Evolutionary conservation across 2,797 vertebrate genomes (phyloP).

Genomic region (Macroramphosus scolopax): DNA sequence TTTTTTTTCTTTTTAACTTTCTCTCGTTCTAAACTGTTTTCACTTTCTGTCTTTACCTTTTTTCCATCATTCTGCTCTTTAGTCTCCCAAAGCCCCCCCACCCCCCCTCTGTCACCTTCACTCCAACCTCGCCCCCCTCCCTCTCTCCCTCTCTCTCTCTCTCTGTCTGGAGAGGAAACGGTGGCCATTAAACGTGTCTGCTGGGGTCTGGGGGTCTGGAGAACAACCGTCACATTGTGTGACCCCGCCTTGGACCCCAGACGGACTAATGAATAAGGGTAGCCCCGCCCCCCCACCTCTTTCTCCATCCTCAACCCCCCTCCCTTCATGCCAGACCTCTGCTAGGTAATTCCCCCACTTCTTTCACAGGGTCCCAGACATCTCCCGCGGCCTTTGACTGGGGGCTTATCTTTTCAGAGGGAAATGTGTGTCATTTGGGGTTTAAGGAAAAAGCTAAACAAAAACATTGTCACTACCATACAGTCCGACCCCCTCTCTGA

Average conservation of each 20-base stretch:
- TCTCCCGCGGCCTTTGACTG: slow-evolving; percentile 76
- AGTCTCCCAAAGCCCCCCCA: slow-evolving; percentile 52
- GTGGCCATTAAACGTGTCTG: slow-evolving; percentile 77
- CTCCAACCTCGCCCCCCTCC: slow-evolving; percentile 29
- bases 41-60: slow-evolving; percentile 31
- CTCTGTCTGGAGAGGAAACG: slow-evolving; percentile 76
- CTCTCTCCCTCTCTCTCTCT: slow-evolving; percentile 37
- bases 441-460: slow-evolving; percentile 76
- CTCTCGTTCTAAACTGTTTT: slow-evolving; percentile 19
- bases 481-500: slow-evolving; percentile 35
- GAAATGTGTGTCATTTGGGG: slow-evolving; percentile 76
- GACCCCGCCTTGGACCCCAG: slow-evolving; percentile 78
- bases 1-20: neutral
- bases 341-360: slow-evolving; percentile 76
- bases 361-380: slow-evolving; percentile 78
- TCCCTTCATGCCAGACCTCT: slow-evolving; percentile 69
- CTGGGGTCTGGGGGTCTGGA: slow-evolving; percentile 75
- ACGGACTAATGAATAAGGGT: slow-evolving; percentile 79
- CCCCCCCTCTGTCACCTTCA: slow-evolving; percentile 51
- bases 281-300: slow-evolving; percentile 42
- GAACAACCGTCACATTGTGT: slow-evolving; percentile 78
- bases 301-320: slow-evolving; percentile 41
- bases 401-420: slow-evolving; percentile 77
- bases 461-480: slow-evolving; percentile 72
- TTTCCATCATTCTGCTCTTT: slow-evolving; percentile 46